A percentile compares a stretch with the other conserved stretches of the same genome.
Conservation (phyloP, 2,113 vertebrate species). For the Felis chaus region DNA sequence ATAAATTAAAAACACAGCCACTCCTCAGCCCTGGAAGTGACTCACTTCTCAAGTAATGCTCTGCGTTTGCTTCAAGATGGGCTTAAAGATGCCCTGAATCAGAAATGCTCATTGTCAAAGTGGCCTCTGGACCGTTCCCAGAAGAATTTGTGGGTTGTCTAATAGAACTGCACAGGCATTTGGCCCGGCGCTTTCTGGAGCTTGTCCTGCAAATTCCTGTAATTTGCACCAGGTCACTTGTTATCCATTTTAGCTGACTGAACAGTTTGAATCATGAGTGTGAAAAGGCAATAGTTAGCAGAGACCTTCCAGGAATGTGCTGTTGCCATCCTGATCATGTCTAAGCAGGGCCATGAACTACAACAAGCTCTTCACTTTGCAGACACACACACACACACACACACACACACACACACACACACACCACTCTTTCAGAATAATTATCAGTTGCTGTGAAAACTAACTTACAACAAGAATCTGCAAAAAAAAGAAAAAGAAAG, state of each 20-base stretch:
- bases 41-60: slow-evolving; percentile 54
- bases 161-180: slow-evolving; percentile 50
- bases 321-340: slow-evolving; percentile 28
- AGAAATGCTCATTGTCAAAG: neutral
- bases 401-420: neutral
- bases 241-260: slow-evolving; percentile 77
- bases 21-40: slow-evolving; percentile 63
- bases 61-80: neutral
- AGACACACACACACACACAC: neutral
- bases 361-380: neutral
- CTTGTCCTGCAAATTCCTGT: slow-evolving; percentile 73
- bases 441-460: slow-evolving; percentile 51
- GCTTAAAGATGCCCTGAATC: slow-evolving; percentile 34
- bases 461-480: slow-evolving; percentile 38
- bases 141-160: slow-evolving; percentile 65
- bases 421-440: slow-evolving; percentile 37
- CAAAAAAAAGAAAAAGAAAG: neutral
- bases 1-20: slow-evolving; percentile 68
- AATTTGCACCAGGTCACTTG: slow-evolving; percentile 72
- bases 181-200: slow-evolving; percentile 72
- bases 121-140: slow-evolving; percentile 18
- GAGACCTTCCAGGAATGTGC: slow-evolving; percentile 58
- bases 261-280: slow-evolving; percentile 42
- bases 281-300: slow-evolving; percentile 64
- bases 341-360: slow-evolving; percentile 53